Evolutionary conservation across 37 sponge, comb jelly and placozoan genomes (phyloP), one percentile per base, ranked within the genome.

Genomic region (Ephydatia muelleri): DNA sequence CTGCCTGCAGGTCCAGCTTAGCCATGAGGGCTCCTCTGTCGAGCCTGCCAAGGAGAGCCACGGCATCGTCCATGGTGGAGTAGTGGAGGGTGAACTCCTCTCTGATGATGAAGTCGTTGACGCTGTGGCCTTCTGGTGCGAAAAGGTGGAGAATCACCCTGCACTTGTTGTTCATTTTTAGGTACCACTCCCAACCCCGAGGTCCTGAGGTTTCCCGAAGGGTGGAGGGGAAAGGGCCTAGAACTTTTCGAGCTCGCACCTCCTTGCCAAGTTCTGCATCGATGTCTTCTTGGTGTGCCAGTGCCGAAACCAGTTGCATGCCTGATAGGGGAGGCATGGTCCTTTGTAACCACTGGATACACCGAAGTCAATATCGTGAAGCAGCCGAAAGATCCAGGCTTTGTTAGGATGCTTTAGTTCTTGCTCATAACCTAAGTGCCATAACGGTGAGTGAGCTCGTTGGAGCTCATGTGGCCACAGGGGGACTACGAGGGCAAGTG

Each of bases 1-100:
- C 70, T 29, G 27, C 30, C 78, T 84, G 49, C 25, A 84, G 76
- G 78, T 84, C 85, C 28, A 83, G 28, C 64, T 83, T 72, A n/a
- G 31, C 32, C 33, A 83, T 36, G 27, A 43, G 36, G 22, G 83
- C 83, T 23, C 75, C 83, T 33, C 23, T 31, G 3, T 76, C 75
- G 22, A n/a, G 12, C 47, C 3, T n/a, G 23, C 28, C 3, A 3
- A 73, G 26, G 33, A 29, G 75, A 23, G 30, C 34, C 31, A 77
- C 75, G 8, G 76, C 84, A 21, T 35, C 49, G 75, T 83, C 84
- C 3, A 83, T 28, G 43, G 76, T 32, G 66, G 31, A 35, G 68
- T 83, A 83, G 22, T n/a, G 30, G 30, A 83, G 76, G 35, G 76
- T 39, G 57, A 28, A 77, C 43, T 35, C 69, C 34, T 83, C 76